Evolutionary conservation across 2,797 vertebrate genomes (phyloP).

Genomic region (Fringilla coelebs): DNA sequence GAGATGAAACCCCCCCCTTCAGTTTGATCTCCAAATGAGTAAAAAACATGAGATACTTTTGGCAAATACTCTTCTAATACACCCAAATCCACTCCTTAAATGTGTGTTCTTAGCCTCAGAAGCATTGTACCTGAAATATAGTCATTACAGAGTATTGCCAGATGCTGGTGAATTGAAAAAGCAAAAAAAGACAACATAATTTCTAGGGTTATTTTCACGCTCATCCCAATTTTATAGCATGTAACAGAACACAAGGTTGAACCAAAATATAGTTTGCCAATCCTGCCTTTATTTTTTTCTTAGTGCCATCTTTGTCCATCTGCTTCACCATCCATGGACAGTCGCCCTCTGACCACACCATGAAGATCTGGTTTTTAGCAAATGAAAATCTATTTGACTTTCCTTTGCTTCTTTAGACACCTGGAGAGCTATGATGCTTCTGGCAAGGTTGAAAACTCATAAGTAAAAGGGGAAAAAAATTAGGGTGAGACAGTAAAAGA

Average conservation of each 20-base stretch:
- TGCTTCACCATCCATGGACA: background rate
- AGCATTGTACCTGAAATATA: background rate
- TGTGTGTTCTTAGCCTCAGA: background rate
- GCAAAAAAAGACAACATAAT: background rate
- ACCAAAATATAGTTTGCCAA: background rate
- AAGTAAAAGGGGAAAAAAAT: background rate
- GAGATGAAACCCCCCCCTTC: background rate
- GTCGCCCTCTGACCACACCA: background rate
- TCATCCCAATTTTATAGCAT: background rate
- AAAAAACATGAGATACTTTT: background rate
- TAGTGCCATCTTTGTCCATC: background rate
- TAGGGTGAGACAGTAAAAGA: background rate
- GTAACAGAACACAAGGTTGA: fast-evolving
- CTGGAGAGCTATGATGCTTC: background rate
- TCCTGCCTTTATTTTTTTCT: background rate
- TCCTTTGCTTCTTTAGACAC: background rate
- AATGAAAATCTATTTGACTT: background rate
- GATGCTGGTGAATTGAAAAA: background rate
- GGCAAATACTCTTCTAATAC: background rate
- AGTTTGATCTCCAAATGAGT: background rate
- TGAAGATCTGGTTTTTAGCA: background rate
- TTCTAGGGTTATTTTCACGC: background rate
- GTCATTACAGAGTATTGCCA: background rate
- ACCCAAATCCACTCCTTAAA: background rate
- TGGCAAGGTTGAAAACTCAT: background rate